Evolutionary conservation across 2,797 vertebrate species (phyloP).

Genomic region (Gila robusta): DNA sequence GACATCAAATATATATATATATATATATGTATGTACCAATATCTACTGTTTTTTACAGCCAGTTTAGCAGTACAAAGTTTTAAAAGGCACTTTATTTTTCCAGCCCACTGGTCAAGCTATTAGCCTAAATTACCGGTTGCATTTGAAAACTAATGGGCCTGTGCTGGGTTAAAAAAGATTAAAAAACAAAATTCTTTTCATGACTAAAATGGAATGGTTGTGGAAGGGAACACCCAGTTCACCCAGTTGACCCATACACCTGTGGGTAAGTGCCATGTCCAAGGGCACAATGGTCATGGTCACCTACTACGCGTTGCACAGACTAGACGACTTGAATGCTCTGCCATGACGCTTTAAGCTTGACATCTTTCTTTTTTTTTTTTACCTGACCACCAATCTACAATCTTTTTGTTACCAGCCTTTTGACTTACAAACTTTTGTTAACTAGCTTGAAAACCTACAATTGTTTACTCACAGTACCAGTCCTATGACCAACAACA

Average conservation of each 20-base stretch:
- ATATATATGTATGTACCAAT: neutral
- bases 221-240: slow-evolving; percentile 52
- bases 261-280: neutral
- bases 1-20: too few relatives aligned
- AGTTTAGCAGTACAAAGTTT: neutral
- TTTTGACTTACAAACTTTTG: neutral
- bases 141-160: slow-evolving; percentile 14
- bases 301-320: too few relatives aligned
- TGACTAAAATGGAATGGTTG: slow-evolving; percentile 10
- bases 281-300: neutral
- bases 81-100: slow-evolving; percentile 7
- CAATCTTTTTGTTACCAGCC: neutral
- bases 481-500: neutral
- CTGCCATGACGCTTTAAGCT: too few relatives aligned
- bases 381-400: neutral
- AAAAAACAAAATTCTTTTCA: slow-evolving; percentile 6
- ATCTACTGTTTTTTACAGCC: too few relatives aligned
- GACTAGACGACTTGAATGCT: too few relatives aligned
- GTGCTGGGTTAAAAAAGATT: neutral
- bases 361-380: neutral
- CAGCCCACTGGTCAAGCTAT: neutral
- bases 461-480: neutral
- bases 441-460: neutral
- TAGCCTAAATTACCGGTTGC: slow-evolving; percentile 11
- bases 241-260: neutral